Percentiles rank a stretch among this genome's conserved stretches.
Evolutionary conservation across 1,140 invertebrate species (phyloP).

Genomic region (Brachionus calyciflorus): DNA sequence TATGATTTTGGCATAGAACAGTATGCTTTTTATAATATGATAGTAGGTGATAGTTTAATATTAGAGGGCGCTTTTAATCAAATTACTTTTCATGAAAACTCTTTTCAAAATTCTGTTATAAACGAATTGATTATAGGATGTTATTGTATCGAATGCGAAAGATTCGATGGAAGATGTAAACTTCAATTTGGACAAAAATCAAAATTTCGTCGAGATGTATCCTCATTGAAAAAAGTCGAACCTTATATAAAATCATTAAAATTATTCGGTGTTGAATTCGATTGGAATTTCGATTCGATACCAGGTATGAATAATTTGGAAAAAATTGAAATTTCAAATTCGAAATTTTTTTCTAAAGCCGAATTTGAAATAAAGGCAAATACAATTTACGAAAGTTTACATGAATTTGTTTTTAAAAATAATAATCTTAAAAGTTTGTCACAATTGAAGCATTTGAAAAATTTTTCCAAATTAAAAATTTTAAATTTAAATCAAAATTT

Average conservation of each 20-base stretch:
- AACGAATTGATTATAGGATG: conserved; percentile 33
- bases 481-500: background rate
- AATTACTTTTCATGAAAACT: conserved; percentile 8
- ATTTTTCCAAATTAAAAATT: conserved; percentile 17
- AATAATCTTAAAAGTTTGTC: conserved; percentile 23
- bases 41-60: background rate
- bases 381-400: background rate
- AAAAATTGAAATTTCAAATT: conserved; percentile 45
- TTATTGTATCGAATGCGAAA: conserved; percentile 43
- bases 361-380: background rate
- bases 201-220: background rate
- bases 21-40: conserved; percentile 26
- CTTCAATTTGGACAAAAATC: conserved; percentile 9
- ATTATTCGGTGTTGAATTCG: conserved; percentile 20
- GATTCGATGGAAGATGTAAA: conserved; percentile 12
- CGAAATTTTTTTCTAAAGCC: background rate
- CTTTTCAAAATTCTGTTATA: conserved; percentile 2
- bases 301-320: background rate
- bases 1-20: conserved; percentile 32
- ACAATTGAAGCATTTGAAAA: conserved; percentile 23
- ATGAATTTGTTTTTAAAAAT: conserved; percentile 33
- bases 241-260: conserved; percentile 26
- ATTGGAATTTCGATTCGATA: conserved; percentile 12
- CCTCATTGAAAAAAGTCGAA: background rate
- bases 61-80: conserved; percentile 40